phyloP scores from a whole-genome alignment of 2,888 invertebrate genomes.

The Timema podura region DNA sequence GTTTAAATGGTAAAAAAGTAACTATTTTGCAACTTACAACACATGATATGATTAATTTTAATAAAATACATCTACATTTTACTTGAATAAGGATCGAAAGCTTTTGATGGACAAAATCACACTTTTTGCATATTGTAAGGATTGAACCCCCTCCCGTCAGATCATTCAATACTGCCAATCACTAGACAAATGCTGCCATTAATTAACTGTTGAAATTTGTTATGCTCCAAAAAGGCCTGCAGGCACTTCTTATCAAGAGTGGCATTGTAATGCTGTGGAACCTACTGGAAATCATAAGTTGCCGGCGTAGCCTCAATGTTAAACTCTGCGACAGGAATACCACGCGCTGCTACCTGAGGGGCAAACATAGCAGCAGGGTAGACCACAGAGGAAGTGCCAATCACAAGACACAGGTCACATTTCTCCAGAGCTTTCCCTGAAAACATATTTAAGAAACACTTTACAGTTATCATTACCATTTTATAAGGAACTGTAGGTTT shows the following conservation, averaged over 20 bases:
- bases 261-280: conserved; percentile 11
- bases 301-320: conserved; percentile 58
- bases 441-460: not conserved
- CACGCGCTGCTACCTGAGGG: conserved; percentile 66
- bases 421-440: conserved; percentile 57
- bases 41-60: too few relatives aligned
- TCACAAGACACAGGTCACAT: conserved; percentile 76
- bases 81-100: not conserved
- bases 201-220: too few relatives aligned
- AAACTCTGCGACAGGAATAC: conserved; percentile 72
- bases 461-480: too few relatives aligned
- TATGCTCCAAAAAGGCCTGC: too few relatives aligned
- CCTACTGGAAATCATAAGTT: conserved; percentile 51
- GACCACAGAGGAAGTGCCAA: conserved; percentile 83
- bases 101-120: not conserved
- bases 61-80: too few relatives aligned
- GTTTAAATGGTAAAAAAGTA: too few relatives aligned
- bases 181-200: too few relatives aligned
- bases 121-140: not conserved
- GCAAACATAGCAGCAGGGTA: conserved; percentile 88
- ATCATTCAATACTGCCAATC: not conserved
- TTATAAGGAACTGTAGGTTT: not conserved
- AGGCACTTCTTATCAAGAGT: not conserved
- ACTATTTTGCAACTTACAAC: too few relatives aligned
- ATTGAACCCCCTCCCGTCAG: not conserved